Conservation (phyloP, 2,113 vertebrate species). For the Felis chaus region DNA sequence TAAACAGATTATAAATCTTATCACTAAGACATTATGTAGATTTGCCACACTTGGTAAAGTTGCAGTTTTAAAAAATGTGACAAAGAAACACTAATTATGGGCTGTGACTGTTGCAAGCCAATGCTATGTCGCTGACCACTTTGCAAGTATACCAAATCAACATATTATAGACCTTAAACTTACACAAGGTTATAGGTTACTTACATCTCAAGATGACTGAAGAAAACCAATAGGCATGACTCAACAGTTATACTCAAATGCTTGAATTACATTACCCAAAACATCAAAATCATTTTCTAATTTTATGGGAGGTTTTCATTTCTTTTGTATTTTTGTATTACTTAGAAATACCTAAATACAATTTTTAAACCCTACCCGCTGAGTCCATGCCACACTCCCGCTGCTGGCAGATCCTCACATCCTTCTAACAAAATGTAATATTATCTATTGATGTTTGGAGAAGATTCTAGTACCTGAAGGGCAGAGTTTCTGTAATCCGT, state of each 20-base stretch:
- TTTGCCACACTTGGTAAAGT: background rate
- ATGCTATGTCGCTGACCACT: background rate
- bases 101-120: background rate
- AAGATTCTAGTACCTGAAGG: background rate
- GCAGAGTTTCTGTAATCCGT: background rate
- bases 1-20: background rate
- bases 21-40: background rate
- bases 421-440: background rate
- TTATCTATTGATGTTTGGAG: background rate
- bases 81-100: background rate
- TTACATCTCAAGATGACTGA: background rate
- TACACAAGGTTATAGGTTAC: accelerated
- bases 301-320: background rate
- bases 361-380: background rate
- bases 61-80: background rate
- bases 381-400: background rate
- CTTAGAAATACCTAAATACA: background rate
- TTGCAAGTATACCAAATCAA: background rate
- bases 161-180: background rate
- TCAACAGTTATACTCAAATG: background rate
- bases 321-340: background rate
- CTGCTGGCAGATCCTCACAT: background rate
- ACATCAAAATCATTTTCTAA: background rate
- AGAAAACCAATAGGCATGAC: background rate
- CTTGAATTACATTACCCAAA: background rate